Evolutionary conservation across 2,888 invertebrate species (phyloP), one percentile per base, ranked within the genome.

Genomic region (Lasioglossum leucozonium): DNA sequence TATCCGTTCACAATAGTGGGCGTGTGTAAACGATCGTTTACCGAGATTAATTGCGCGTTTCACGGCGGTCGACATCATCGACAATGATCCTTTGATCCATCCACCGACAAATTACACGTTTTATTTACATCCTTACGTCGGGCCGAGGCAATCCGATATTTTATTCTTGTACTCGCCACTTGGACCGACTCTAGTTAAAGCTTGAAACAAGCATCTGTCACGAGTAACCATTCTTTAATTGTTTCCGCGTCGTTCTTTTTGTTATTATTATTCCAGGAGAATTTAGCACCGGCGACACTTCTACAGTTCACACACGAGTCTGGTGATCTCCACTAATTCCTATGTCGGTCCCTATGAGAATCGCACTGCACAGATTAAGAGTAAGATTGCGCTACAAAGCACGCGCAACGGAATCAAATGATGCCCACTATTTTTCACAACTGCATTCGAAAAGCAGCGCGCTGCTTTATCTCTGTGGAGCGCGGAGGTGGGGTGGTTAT

Each of bases 21-120:
- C 82, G 80, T 84, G 80, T 84, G 84, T 82, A 87, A 89, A 89
- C 84, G 82, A 87, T 85, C 89, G 78, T 82, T 87, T 86, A 87
- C 86, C 71, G 76, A 86, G 87, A 87, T 87, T 87, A 87, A 87
- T 87, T 79, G 71, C 75, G 69, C 77, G 79, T 78, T 86, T 82
- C 72, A 75, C 77, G 65, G 73, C 78, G 73, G 69, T 40, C 65
- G 74, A 77, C 37, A 44, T 79, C 67, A 72, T 73, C 81, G 71
- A n/a, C 62, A 80, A 79, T 76, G 77, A 82, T 79, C 73, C 72
- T 47, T 71, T 79, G 79, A 85, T 86, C 85, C 79, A 77, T 86
- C 65, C 76, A 58, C 34, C 77, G 86, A 86, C 87, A 87, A 86
- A 87, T 87, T 86, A 75, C 51, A 78, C 67, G 69, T 76, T 58